phyloP scores from a whole-genome alignment of 2,797 vertebrate species.

The Pipistrellus pygmaeus region DNA sequence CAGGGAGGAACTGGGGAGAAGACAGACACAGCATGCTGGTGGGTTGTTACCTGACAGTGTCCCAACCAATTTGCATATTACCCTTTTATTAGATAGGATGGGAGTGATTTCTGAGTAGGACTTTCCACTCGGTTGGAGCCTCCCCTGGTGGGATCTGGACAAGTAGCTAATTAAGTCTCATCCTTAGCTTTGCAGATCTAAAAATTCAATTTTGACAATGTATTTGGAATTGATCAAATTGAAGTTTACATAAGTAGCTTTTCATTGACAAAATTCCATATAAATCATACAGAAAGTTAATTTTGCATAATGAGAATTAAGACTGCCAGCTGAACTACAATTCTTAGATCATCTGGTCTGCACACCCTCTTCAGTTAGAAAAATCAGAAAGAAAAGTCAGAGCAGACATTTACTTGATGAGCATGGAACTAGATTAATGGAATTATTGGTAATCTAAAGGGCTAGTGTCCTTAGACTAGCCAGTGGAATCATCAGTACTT shows the following conservation, averaged over 20 bases:
- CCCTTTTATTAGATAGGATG: too few species aligned
- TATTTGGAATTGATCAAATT: constrained; percentile 10
- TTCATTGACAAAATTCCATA: neutral
- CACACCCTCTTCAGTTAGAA: neutral
- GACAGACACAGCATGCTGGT: too few species aligned
- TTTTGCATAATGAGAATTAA: neutral
- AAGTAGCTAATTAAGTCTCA: neutral
- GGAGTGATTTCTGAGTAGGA: neutral
- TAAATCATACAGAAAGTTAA: constrained; percentile 13
- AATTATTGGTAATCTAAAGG: neutral
- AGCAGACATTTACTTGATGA: neutral
- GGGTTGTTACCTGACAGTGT: too few species aligned
- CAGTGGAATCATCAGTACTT: neutral
- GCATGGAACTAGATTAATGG: neutral
- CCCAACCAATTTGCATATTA: too few species aligned
- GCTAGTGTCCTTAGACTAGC: neutral
- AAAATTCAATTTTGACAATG: neutral
- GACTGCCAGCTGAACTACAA: neutral
- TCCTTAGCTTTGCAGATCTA: neutral
- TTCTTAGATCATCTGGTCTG: neutral
- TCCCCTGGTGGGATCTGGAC: neutral
- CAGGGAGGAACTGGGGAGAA: too few species aligned
- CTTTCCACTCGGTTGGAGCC: neutral
- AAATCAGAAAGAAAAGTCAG: neutral
- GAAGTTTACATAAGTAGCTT: constrained; percentile 27